Evolutionary conservation across 2,888 invertebrate genomes (phyloP), one percentile per base, ranked within the genome.

Genomic region (Xanthia togata): DNA sequence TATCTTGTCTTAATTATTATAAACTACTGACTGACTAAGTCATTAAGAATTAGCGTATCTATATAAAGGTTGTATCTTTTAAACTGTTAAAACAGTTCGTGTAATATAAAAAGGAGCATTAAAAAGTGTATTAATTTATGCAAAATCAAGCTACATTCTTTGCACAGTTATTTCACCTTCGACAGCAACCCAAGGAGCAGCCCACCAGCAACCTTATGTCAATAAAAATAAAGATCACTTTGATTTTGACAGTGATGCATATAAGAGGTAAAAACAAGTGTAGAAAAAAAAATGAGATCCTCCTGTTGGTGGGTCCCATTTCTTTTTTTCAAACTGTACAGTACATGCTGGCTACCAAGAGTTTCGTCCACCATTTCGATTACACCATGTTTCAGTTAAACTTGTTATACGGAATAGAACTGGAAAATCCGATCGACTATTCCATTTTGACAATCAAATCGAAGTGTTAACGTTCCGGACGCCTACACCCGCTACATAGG

Each of bases 391-490:
- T 64, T 44, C 63, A 78, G 12, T 50, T 44, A 23, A 59, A 67
- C 26, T 44, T n/a, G 23, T 31, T 62, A 63, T 38, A 5, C 1
- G 12, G 14, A 44, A 57, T 14, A 41, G 50, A 38, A 55, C 14
- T 53, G 50, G 57, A 77, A 68, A 63, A 60, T 71, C 65, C 63
- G 50, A 65, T 62, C 65, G 63, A 44, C 50, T 57, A 55, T 81
- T 84, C 20, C 38, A 73, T 74, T 78, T 70, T 60, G 59, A 75
- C 74, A 84, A 78, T 80, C 65, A 78, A 78, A 78, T 81, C 69
- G 62, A 68, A 79, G 63, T 73, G 70, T 72, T 74, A 67, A 67
- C 69, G 44, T 59, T 44, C 70, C 65, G 74, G 60, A 9, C 23
- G 41, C 59, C 67, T 38, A 26, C 75, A 26, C 50, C 26, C 72